These are phyloP conservation scores for Tipula confusa DNA, from an alignment of 2,888 invertebrate genomes.

Conservation along the genomic window DNA sequence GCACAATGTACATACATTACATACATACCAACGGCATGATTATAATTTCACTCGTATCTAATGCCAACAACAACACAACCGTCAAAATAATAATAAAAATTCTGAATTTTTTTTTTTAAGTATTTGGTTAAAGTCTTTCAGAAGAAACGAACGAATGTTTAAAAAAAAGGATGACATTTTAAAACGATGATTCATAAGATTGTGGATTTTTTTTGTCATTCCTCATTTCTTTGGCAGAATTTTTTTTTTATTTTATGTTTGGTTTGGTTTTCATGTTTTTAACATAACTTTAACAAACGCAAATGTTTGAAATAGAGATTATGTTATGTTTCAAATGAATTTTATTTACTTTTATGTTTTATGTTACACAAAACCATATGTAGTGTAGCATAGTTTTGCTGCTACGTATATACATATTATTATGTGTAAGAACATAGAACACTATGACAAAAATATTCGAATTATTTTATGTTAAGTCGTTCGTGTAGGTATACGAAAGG, in stretches of 20 bases:
- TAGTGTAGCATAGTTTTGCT: not conserved
- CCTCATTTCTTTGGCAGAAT: conserved; percentile 3
- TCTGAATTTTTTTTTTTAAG: not conserved
- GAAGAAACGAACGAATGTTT: not conserved
- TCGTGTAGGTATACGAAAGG: no score
- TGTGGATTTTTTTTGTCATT: not conserved
- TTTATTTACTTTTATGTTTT: conserved; percentile 25
- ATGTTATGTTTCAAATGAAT: not conserved
- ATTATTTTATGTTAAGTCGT: no score
- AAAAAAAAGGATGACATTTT: conserved; percentile 3
- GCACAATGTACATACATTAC: no score
- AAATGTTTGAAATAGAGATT: conserved; percentile 7
- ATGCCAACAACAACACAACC: not conserved
- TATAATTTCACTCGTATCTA: not conserved
- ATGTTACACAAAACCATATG: not conserved
- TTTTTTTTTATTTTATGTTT: not conserved
- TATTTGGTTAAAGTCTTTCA: not conserved
- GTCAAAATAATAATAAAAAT: not conserved
- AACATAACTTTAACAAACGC: no score
- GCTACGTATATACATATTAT: no score
- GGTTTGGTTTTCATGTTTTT: not conserved
- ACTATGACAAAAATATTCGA: no score
- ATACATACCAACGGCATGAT: no score
- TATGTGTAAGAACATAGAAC: no score
- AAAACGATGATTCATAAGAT: conserved; percentile 5